phyloP scores from a whole-genome alignment of 2,797 vertebrate genomes.

The Pseudochirops corinnae region DNA sequence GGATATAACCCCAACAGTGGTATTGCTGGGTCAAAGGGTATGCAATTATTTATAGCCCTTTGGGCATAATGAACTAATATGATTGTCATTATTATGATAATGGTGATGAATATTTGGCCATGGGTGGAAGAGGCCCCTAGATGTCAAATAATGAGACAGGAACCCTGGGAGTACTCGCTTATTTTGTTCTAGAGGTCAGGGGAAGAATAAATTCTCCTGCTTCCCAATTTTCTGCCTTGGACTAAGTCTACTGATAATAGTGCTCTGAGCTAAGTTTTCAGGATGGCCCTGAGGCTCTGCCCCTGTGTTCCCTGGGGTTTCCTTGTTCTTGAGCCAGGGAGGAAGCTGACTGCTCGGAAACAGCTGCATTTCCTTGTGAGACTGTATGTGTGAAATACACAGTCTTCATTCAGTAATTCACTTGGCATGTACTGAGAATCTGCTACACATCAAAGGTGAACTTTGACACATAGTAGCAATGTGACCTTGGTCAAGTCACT shows the following conservation, averaged over 20 bases:
- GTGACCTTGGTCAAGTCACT: background rate
- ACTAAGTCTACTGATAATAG: background rate
- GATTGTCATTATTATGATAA: background rate
- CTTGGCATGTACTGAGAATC: background rate
- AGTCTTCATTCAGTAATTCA: background rate
- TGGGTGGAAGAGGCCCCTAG: background rate
- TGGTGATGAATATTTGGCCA: background rate
- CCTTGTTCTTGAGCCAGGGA: constrained; percentile 2
- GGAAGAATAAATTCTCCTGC: background rate
- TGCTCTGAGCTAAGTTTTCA: background rate
- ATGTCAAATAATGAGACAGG: background rate
- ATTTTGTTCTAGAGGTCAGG: background rate
- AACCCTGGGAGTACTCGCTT: background rate
- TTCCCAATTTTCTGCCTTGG: background rate
- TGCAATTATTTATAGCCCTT: too few species aligned
- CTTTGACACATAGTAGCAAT: background rate
- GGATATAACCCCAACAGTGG: too few species aligned
- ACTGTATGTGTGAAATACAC: background rate
- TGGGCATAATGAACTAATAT: background rate
- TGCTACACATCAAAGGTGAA: background rate
- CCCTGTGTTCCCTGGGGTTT: background rate
- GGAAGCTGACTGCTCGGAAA: background rate
- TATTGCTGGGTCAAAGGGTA: too few species aligned
- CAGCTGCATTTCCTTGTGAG: constrained; percentile 1
- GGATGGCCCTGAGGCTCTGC: background rate